Evolutionary conservation across 2,797 vertebrate species (phyloP), one percentile per base, ranked within the genome.

Genomic region (Eutrigla gurnardus): DNA sequence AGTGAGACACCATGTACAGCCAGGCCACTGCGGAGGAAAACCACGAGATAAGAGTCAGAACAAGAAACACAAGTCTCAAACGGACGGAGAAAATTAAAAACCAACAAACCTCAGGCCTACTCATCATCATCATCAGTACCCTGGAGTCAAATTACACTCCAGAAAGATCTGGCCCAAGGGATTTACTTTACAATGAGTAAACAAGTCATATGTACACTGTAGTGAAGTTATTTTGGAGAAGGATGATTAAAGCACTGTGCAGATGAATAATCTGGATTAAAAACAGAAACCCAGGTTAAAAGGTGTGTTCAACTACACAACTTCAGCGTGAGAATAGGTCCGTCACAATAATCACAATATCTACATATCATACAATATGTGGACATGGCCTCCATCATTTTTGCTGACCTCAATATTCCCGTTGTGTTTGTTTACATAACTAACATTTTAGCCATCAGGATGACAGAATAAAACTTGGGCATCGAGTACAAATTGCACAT

Each of bases 1-100:
- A 93, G 89, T 92, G 90, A 93, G 50, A 70, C 92, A 77, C 91
- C 93, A 76, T 92, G 89, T 71, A 87, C 85, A 83, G 84, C 87
- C 77, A 80, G 89, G 86, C 87, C 89, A 88, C 94, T 95, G 90
- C 11, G 8, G 40, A 73, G 8, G 7, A 37, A 55, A 46, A 53
- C 10, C 1, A 43, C 42, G 8, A 73, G 36, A 77, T 32, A 60
- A 70, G 15, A 37, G 1, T 60, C 60, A 75, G 13, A 15, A 9
- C 2, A 9, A 36, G 14, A 43, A 37, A 18, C 2, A 40, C 6
- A 47, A 10, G 33, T 42, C 12, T 42, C 4, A n/a, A 14, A 14
- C 4, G n/a, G 25, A 58, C 0, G 1, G n/a, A 40, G 7, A 47
- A 11, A 37, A 3, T 2, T 7, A 35, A 53, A 55, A 59, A 36